Conservation (phyloP, 2,888 invertebrate genomes). For the Acrobasis suavella region DNA sequence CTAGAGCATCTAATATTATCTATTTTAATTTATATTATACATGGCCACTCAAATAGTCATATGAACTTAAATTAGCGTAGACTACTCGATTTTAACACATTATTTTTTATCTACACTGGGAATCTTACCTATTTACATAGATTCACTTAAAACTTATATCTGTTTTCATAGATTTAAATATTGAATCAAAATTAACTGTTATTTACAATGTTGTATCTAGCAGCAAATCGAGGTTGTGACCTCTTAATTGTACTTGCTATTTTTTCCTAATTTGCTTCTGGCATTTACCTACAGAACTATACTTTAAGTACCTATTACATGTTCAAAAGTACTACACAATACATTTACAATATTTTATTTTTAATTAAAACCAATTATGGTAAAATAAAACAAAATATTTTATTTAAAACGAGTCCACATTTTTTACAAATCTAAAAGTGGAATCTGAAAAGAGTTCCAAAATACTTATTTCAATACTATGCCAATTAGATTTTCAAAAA, state of each 20-base stretch:
- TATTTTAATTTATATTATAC: slow-evolving; percentile 54
- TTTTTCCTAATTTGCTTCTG: neutral
- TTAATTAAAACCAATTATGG: neutral
- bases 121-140: slow-evolving; percentile 56
- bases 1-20: slow-evolving; percentile 56
- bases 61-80: slow-evolving; percentile 46
- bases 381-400: neutral
- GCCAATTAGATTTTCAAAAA: slow-evolving; percentile 9
- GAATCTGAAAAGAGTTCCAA: neutral
- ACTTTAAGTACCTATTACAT: slow-evolving; percentile 4
- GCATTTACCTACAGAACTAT: neutral
- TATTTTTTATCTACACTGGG: slow-evolving; percentile 62
- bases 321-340: neutral
- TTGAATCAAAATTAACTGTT: slow-evolving; percentile 43
- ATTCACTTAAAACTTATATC: slow-evolving; percentile 28
- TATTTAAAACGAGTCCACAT: neutral
- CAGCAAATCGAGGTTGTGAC: slow-evolving; percentile 7
- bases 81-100: slow-evolving; percentile 28
- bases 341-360: neutral
- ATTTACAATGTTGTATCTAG: slow-evolving; percentile 61
- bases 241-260: slow-evolving; percentile 13
- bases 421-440: slow-evolving; percentile 9
- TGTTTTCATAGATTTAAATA: slow-evolving; percentile 41
- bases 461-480: slow-evolving; percentile 17
- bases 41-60: slow-evolving; percentile 71